Conservation (phyloP, 2,113 vertebrate species). For the Acanthisitta chloris region DNA sequence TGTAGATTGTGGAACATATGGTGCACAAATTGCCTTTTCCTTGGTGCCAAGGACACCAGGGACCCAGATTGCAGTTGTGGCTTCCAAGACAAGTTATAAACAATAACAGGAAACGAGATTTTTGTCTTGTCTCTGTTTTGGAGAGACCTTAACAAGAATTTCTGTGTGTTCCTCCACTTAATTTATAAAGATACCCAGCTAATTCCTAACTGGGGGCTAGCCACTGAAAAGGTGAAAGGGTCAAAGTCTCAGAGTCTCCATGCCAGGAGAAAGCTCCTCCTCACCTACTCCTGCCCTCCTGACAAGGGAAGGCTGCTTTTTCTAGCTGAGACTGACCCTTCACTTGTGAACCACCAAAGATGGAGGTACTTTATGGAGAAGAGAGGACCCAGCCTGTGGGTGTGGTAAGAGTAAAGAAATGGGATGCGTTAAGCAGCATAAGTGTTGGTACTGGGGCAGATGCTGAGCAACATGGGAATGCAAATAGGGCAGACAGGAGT, state of each 20-base stretch:
- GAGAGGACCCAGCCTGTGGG: neutral
- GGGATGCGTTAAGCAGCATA: neutral
- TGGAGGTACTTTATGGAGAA: neutral
- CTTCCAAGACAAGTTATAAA: neutral
- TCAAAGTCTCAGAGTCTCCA: neutral
- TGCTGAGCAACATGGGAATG: neutral
- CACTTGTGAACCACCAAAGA: neutral
- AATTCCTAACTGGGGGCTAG: neutral
- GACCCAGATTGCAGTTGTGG: neutral
- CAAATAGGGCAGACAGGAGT: neutral
- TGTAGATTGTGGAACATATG: neutral
- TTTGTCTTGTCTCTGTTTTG: neutral
- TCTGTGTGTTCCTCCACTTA: neutral
- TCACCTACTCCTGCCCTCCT: neutral
- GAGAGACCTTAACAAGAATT: neutral
- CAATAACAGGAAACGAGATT: neutral
- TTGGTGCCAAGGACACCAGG: neutral
- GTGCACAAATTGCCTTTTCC: neutral
- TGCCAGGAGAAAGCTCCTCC: neutral
- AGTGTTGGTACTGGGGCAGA: neutral
- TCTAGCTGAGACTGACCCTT: neutral
- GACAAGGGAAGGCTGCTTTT: neutral
- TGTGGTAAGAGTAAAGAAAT: neutral
- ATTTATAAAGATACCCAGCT: neutral
- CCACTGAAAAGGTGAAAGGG: neutral